phyloP scores from a whole-genome alignment of 92 coral and sea anemone species.

The Nematostella vectensis region DNA sequence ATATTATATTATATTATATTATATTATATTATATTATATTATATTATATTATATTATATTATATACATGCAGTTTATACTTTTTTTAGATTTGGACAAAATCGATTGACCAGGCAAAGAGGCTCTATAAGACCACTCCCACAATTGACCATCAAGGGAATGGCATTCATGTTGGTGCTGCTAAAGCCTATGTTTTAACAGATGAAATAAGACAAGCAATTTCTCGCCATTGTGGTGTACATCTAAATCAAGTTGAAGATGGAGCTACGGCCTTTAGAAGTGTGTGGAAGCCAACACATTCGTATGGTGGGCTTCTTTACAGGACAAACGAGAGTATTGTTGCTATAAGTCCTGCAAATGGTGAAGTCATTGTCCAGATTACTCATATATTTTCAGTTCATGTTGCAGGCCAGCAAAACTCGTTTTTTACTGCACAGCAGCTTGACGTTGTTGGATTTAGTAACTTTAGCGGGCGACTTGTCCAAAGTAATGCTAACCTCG shows the following conservation, averaged over 20 bases:
- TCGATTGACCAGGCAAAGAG: conserved; percentile 38
- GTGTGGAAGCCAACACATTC: conserved; percentile 48
- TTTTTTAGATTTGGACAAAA: conserved; percentile 35
- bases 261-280: conserved; percentile 25
- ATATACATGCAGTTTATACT: neutral
- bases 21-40: too few species aligned
- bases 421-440: conserved; percentile 12
- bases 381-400: conserved; percentile 25
- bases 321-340: conserved; percentile 27
- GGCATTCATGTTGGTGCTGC: conserved; percentile 44
- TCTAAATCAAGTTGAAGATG: conserved; percentile 29
- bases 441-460: conserved; percentile 22
- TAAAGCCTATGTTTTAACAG: conserved; percentile 22
- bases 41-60: too few species aligned
- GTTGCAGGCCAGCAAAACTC: conserved; percentile 25
- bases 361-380: conserved; percentile 26
- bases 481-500: conserved; percentile 21
- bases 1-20: too few species aligned
- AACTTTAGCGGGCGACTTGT: conserved; percentile 23
- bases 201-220: conserved; percentile 11
- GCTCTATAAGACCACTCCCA: conserved; percentile 22
- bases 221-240: conserved; percentile 23
- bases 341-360: conserved; percentile 21
- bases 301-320: conserved; percentile 43
- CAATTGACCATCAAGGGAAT: conserved; percentile 21